Evolutionary conservation across 2,797 vertebrate species (phyloP), one percentile per base, ranked within the genome.

Genomic region (Numenius phaeopus): DNA sequence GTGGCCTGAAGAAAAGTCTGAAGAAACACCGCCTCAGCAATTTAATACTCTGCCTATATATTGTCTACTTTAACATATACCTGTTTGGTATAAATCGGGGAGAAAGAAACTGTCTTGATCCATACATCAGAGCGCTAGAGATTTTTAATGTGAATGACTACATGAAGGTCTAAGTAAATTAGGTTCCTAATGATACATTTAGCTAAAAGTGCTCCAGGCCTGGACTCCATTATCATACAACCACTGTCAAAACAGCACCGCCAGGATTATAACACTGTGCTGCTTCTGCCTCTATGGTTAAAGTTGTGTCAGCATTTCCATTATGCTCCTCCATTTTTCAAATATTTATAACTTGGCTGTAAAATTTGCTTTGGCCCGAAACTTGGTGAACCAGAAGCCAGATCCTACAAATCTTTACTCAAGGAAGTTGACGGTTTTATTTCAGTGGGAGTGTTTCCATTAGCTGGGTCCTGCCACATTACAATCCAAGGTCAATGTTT

Each of bases 101-200:
- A 57, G 40, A 89, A 87, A 92, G 49, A 67, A 96, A 79, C 46
- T 47, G 47, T 66, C 89, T 96, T 78, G 52, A 77, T 96, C 83
- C 70, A 62, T 72, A 83, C 71, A 75, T 83, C 79, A 83, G 79
- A 87, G 78, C 42, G 21, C 29, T 86, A 55, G 24, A 71, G 72
- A 59, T 78, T 95, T 97, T 93, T 88, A 93, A 91, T 58, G 55
- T 54, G 80, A 96, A 76, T 80, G 54, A 58, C 77, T 94, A 66
- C 79, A 83, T 13, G 39, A 91, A 72, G 79, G 66, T 55, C 81
- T 46, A 86, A 94, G 34, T 78, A 93, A 95, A 94, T 96, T 87
- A 94, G 30, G 32, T 88, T 95, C 83, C 72, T 70, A 94, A 66
- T 64, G 66, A 93, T 42, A 82, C 8, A 64, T 72, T 95, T 83